Conservation (phyloP, 2,797 vertebrate species). For the Sebastes minor region DNA sequence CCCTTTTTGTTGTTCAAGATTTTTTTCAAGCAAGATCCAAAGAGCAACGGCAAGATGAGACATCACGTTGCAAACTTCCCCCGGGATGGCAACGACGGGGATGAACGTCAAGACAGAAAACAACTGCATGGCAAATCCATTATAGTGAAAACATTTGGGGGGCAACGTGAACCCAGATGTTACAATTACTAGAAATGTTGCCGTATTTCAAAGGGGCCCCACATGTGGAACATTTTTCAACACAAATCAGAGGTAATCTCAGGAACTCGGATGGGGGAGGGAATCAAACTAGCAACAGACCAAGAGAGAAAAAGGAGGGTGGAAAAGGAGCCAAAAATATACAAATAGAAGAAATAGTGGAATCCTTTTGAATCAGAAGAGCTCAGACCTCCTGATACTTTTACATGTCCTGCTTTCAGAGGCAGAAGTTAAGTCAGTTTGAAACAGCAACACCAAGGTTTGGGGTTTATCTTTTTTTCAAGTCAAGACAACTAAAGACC, state of each 20-base stretch:
- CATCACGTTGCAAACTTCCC: neutral
- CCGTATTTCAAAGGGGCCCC: constrained; percentile 61
- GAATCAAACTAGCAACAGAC: constrained; percentile 28
- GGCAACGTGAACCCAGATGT: constrained; percentile 71
- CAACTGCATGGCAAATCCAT: constrained; percentile 62
- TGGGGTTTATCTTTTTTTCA: constrained; percentile 8
- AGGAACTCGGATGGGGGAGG: constrained; percentile 1
- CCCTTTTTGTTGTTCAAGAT: constrained; percentile 65
- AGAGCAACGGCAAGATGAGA: constrained; percentile 24
- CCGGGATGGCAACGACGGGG: constrained; percentile 16
- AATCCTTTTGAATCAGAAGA: neutral
- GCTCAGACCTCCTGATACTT: neutral
- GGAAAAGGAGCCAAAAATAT: neutral
- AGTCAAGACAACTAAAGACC: constrained; percentile 13
- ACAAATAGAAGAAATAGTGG: neutral
- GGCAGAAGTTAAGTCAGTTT: neutral
- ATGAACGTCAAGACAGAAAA: neutral
- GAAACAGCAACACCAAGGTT: neutral
- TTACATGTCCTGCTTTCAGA: neutral
- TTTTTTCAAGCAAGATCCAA: constrained; percentile 41
- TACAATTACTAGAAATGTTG: constrained; percentile 61
- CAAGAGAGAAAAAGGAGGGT: neutral
- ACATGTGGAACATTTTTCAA: constrained; percentile 61
- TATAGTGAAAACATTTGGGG: constrained; percentile 35
- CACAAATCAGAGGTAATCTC: constrained; percentile 53